A percentile compares a stretch with the other conserved stretches of the same genome.
Evolutionary conservation across 2,888 invertebrate species (phyloP).

Genomic region (Lepeophtheirus nordmannii): DNA sequence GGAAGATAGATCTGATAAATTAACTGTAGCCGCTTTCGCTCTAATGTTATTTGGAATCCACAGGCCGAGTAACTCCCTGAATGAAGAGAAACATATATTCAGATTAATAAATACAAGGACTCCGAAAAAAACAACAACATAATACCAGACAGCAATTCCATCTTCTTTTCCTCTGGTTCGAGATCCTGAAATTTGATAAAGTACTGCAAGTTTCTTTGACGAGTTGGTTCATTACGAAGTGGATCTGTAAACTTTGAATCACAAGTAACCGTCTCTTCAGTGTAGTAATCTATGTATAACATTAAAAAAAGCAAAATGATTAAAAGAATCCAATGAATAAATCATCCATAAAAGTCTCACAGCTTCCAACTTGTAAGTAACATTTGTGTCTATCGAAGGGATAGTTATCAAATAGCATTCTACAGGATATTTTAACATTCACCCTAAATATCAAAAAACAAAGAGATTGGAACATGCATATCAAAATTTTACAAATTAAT

Average conservation of each 20-base stretch:
- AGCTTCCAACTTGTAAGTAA: conserved; percentile 21
- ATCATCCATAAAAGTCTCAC: neutral
- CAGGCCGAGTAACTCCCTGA: conserved; percentile 1
- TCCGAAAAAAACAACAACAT: neutral
- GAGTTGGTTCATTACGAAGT: neutral
- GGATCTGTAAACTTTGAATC: conserved; percentile 10
- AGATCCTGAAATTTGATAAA: conserved; percentile 5
- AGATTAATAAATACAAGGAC: neutral
- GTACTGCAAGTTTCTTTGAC: conserved; percentile 16
- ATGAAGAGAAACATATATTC: neutral
- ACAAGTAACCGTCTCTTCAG: conserved; percentile 13
- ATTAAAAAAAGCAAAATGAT: neutral
- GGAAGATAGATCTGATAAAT: conserved; percentile 13
- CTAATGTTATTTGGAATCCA: neutral
- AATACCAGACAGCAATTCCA: conserved; percentile 6
- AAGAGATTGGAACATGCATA: neutral
- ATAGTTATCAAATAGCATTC: conserved; percentile 23
- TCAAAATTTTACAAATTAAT: neutral
- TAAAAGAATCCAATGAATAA: neutral
- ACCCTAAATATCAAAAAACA: conserved; percentile 9
- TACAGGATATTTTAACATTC: conserved; percentile 16
- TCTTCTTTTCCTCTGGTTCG: neutral
- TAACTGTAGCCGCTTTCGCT: neutral
- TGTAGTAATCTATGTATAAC: conserved; percentile 11
- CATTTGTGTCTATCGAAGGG: conserved; percentile 20